These are phyloP conservation scores for Balaeniceps rex DNA, from an alignment of 2,113 vertebrate species.

Conservation along the genomic window DNA sequence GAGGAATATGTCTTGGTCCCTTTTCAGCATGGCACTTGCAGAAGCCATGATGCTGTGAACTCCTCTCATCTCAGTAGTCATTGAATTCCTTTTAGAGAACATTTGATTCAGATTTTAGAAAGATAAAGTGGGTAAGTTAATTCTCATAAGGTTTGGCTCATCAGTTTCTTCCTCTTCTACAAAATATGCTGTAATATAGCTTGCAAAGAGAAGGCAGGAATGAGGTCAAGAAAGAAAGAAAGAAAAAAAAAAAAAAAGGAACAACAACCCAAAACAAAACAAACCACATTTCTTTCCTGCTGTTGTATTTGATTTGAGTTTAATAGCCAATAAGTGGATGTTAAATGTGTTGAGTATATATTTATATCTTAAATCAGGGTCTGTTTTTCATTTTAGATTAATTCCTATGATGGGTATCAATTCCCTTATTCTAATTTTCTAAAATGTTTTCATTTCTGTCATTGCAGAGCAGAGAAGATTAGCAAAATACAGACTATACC, in stretches of 20 bases:
- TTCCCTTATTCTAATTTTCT: not conserved
- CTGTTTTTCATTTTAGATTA: not conserved
- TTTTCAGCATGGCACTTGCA: not conserved
- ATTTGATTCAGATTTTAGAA: not conserved
- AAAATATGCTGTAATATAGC: not conserved
- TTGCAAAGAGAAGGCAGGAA: not conserved
- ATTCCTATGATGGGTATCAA: not conserved
- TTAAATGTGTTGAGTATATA: not conserved
- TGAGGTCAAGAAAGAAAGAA: not conserved
- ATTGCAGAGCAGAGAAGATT: slow-evolving; percentile 89
- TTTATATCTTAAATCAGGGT: not conserved
- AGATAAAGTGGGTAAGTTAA: not conserved
- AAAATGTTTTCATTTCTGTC: slow-evolving; percentile 32
- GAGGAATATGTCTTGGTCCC: not conserved
- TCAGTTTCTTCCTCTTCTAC: not conserved
- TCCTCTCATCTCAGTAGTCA: not conserved
- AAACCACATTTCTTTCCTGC: not conserved
- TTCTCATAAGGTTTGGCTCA: not conserved
- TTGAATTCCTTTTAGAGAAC: not conserved
- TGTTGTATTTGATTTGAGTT: not conserved
- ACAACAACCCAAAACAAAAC: not conserved
- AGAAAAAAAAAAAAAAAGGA: not conserved
- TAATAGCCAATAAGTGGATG: not conserved
- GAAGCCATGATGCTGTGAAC: not conserved
- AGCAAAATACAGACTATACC: slow-evolving; percentile 95